Evolutionary conservation across 2,113 vertebrate genomes (phyloP).

Genomic region (Microcebus lehilahytsara): DNA sequence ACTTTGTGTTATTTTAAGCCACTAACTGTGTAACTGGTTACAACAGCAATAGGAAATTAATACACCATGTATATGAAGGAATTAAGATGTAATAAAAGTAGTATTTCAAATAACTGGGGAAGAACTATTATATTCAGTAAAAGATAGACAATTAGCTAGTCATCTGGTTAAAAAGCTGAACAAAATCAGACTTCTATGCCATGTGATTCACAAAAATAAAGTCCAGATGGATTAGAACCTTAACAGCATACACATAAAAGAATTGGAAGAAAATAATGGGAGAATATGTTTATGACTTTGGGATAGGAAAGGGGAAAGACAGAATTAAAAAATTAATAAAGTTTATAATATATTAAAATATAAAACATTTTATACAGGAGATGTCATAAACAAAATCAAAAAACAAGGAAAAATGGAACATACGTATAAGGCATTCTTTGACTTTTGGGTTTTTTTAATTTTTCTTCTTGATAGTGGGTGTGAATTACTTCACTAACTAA

Average conservation of each 20-base stretch:
- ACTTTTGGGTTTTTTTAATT: neutral
- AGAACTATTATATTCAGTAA: neutral
- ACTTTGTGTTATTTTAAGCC: neutral
- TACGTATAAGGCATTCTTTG: neutral
- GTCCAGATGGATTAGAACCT: conserved; percentile 36
- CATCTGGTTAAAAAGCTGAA: conserved; percentile 24
- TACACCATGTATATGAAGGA: neutral
- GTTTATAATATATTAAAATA: conserved; percentile 51
- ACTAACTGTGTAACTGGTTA: neutral
- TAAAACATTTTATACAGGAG: conserved; percentile 48
- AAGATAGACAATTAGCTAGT: conserved; percentile 2
- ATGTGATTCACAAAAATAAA: conserved; percentile 48
- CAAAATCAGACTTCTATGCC: conserved; percentile 33
- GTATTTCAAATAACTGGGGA: conserved; percentile 38
- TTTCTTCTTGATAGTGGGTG: conserved; percentile 7
- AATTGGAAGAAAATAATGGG: neutral
- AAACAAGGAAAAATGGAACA: neutral
- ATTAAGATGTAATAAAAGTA: conserved; percentile 19
- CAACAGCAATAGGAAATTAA: neutral
- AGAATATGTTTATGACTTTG: conserved; percentile 45
- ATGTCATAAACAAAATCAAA: conserved; percentile 29
- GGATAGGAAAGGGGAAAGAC: neutral
- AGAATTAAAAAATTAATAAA: conserved; percentile 31
- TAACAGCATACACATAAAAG: neutral
- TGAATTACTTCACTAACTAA: conserved; percentile 35